Evolutionary conservation across 2,888 invertebrate genomes (phyloP), one percentile per base, ranked within the genome.

Genomic region (Lasioglossum pauxillum): DNA sequence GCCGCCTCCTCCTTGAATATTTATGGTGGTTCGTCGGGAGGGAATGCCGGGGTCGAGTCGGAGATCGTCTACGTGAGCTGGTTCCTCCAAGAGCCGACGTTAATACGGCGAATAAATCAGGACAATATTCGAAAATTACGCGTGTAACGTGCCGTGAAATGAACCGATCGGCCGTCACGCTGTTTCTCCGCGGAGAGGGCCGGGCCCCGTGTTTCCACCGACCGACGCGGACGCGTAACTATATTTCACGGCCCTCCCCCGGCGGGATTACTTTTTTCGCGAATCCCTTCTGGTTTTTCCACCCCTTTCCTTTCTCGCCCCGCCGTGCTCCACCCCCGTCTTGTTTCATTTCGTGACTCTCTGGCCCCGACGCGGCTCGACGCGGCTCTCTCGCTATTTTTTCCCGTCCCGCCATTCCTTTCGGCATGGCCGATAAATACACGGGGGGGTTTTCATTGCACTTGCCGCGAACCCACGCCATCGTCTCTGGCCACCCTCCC

Each of bases 91-190:
- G n/a, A 16, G 35, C 53, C 23, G 53, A 75, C 84, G 80, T 89
- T 91, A 89, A 91, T 83, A 80, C 84, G 77, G 81, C 91, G 80
- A 71, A 93, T 93, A 92, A 93, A 93, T 93, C 92, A 91, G 86
- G 78, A 82, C 82, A 89, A 90, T 92, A 90, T 89, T 89, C 74
- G 85, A 90, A 86, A 89, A 90, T 90, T 88, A 88, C 89, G 82
- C 78, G 88, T 85, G 91, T 91, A 92, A 93, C 89, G 88, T 74
- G 84, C 88, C 92, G 88, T 93, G 92, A 93, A 93, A 93, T 92
- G 90, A 93, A 91, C 88, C 90, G 91, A 92, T 91, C 89, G 90
- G 84, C 74, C 88, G 84, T 90, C 87, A 83, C 80, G 77, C 27
- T 53, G 73, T 64, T 46, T 73, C 77, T 49, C 27, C 73, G 53